Evolutionary conservation across 2,797 vertebrate genomes (phyloP).

Genomic region (Gallinago stenura): DNA sequence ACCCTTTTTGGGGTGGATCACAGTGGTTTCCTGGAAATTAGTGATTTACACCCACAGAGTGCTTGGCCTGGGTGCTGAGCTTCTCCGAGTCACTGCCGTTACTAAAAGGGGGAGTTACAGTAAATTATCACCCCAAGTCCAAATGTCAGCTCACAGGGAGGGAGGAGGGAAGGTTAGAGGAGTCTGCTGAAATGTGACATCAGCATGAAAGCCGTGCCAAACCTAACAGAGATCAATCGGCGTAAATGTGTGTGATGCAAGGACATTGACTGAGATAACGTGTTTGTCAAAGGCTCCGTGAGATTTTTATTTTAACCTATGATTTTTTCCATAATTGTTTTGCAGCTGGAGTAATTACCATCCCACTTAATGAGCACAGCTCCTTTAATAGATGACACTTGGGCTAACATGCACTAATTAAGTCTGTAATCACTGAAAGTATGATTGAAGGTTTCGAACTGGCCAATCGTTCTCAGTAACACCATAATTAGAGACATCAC

Average conservation of each 20-base stretch:
- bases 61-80: fast-evolving
- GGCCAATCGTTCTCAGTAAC: fast-evolving
- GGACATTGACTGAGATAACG: neutral
- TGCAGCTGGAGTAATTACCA: slow-evolving; percentile 14
- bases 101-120: neutral
- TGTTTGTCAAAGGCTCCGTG: neutral
- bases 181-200: neutral
- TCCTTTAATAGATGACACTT: slow-evolving; percentile 3
- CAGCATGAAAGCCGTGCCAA: neutral
- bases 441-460: neutral
- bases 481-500: neutral
- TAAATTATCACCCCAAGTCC: neutral
- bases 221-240: neutral
- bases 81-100: neutral
- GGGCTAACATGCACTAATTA: slow-evolving; percentile 30
- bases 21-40: neutral
- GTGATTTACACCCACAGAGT: fast-evolving
- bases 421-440: neutral
- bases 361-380: neutral
- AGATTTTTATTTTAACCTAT: neutral
- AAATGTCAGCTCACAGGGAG: neutral
- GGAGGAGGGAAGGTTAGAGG: neutral
- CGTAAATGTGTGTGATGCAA: neutral
- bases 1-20: neutral
- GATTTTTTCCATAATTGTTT: neutral